These are phyloP conservation scores for Neomonachus schauinslandi DNA, from an alignment of 2,113 vertebrate species.

Conservation along the genomic window DNA sequence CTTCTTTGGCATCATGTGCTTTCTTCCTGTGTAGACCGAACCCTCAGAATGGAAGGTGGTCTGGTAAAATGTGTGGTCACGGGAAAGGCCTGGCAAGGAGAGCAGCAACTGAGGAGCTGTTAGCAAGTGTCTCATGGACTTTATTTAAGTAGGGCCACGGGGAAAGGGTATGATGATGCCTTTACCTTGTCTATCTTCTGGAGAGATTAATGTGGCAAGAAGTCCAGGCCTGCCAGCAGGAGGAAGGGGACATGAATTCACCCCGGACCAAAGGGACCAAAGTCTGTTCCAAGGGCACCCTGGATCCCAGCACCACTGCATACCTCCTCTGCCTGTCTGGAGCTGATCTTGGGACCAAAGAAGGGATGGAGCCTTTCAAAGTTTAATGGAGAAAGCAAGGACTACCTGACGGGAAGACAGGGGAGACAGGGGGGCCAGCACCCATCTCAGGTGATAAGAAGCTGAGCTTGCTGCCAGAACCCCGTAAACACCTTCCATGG, in stretches of 20 bases:
- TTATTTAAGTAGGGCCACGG: not conserved
- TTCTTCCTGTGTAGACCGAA: not conserved
- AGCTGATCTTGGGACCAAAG: not conserved
- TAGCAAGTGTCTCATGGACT: not conserved
- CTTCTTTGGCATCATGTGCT: not conserved
- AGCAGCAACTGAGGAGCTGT: not conserved
- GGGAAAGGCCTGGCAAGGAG: not conserved
- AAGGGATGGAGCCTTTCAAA: not conserved
- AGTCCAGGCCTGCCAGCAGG: not conserved
- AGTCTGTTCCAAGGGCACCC: not conserved
- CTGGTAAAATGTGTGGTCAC: not conserved
- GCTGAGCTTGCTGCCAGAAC: not conserved
- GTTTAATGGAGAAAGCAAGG: not conserved
- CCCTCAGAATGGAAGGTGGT: not conserved
- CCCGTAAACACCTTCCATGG: not conserved
- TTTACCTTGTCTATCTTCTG: not conserved
- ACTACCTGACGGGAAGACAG: not conserved
- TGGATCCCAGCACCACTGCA: not conserved
- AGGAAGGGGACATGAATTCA: not conserved
- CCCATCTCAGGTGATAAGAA: not conserved
- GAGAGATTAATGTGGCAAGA: not conserved
- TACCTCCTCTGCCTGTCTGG: fast-evolving
- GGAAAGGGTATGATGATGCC: not conserved
- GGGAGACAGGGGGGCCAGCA: not conserved
- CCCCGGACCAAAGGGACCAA: not conserved